Percentiles rank a stretch among this genome's conserved stretches.
These are phyloP conservation scores for Lamellibrachia columna DNA, from an alignment of 2,888 invertebrate species.

Conservation along the genomic window DNA sequence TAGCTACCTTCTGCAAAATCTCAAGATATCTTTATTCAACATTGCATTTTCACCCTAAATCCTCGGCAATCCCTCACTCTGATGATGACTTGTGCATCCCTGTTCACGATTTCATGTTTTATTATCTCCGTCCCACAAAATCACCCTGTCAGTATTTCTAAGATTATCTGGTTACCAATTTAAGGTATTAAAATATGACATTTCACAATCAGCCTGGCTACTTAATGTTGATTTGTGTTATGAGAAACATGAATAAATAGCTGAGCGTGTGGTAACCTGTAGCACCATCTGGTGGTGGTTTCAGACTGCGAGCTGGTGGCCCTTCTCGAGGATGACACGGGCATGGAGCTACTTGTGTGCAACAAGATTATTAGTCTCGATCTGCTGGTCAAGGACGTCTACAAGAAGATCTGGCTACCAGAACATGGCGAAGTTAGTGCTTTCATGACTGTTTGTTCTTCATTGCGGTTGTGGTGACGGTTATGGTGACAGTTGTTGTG, in stretches of 20 bases:
- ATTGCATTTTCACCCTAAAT: no score
- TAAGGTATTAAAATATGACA: no score
- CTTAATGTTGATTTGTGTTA: no score
- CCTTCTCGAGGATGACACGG: conserved; percentile 84
- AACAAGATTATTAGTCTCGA: conserved; percentile 98
- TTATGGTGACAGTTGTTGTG: neutral
- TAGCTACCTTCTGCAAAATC: no score
- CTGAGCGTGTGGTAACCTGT: neutral
- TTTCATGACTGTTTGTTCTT: neutral
- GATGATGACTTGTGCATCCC: no score
- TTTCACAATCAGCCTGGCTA: no score
- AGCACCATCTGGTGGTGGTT: conserved; percentile 20
- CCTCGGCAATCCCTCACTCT: no score
- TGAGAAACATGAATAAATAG: neutral
- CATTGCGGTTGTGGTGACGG: neutral
- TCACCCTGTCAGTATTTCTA: no score
- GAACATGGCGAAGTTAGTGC: conserved; percentile 70
- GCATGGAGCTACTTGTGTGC: conserved; percentile 88
- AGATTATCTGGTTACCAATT: no score
- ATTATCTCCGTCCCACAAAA: no score
- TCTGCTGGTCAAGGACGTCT: conserved; percentile 86
- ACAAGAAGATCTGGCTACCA: conserved; percentile 69
- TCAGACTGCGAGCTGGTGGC: conserved; percentile 96
- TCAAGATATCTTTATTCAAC: no score
- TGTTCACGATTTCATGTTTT: no score